phyloP scores from a whole-genome alignment of 2,888 invertebrate species.

The Drosophila borealis region DNA sequence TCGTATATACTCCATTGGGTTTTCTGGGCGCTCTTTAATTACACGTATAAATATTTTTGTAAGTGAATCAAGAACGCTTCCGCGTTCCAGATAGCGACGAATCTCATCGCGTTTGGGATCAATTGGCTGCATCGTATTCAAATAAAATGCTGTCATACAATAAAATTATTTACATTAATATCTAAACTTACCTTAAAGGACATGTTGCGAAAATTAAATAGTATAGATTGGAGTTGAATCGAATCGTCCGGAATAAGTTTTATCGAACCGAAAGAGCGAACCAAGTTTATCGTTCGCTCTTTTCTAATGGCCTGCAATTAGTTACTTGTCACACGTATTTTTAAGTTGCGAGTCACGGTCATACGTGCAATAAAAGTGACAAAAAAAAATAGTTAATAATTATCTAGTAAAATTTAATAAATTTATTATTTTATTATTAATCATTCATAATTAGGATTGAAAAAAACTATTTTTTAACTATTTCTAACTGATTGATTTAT shows the following conservation, averaged over 20 bases:
- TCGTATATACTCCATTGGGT: constrained; percentile 83
- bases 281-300: neutral
- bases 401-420: no score
- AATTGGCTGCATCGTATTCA: constrained; percentile 76
- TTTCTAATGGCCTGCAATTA: neutral
- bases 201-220: constrained; percentile 60
- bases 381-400: neutral
- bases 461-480: no score
- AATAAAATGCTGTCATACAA: constrained; percentile 1
- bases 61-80: constrained; percentile 83
- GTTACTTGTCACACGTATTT: constrained; percentile 20
- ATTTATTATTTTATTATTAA: no score
- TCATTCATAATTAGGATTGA: no score
- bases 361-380: neutral
- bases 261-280: constrained; percentile 24
- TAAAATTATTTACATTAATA: neutral
- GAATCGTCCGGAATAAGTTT: constrained; percentile 19
- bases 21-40: constrained; percentile 81
- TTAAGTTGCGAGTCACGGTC: constrained; percentile 4
- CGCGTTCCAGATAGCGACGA: constrained; percentile 84
- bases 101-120: constrained; percentile 85
- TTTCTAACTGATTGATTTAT: neutral
- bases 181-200: constrained; percentile 73
- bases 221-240: constrained; percentile 16
- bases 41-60: constrained; percentile 83